Evolutionary conservation across 2,888 invertebrate species (phyloP), one percentile per base, ranked within the genome.

Genomic region (Eretmocerus hayati): DNA sequence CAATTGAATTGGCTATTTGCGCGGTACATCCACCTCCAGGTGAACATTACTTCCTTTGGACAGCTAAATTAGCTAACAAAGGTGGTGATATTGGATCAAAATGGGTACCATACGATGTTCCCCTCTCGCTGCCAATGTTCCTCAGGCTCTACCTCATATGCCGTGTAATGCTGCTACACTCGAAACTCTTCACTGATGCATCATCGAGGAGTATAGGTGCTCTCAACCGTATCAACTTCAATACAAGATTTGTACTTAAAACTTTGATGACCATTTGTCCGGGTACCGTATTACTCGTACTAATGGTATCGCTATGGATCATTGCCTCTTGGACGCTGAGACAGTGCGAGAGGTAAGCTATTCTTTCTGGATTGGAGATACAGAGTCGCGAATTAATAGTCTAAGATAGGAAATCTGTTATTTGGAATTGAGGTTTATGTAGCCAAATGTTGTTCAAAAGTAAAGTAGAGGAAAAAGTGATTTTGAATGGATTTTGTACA

Each of bases 261-360:
- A 99, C 99, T 56, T 80, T 99, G 63, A 99, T 99, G 99, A 99
- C 99, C 72, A 96, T 99, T 74, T 99, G 97, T 75, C 99, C 99
- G 46, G 97, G 85, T 74, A 96, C 85, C 56, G 96, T 99, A 63
- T 83, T 99, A 64, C 80, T 99, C 66, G 96, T 97, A 61, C 96
- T 99, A 80, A 99, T 99, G 90, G 93, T 97, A 58, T 95, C 96
- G 8, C 78, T 99, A 56, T 99, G 99, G 99, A 93, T 99, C 73
- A 95, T 99, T 65, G 97, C 97, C 59, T 95, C 94, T 68, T 99
- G 99, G 99, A 94, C 95, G 56, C 78, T 99, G 62, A 82, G 99
- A 59, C 93, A 96, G 65, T 99, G 99, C 74, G 99, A 99, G 80
- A 89, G 97, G 95, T 96, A 78, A 78, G 78, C 11, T 26, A 26